Evolutionary conservation across 2,113 vertebrate species (phyloP).

Genomic region (Cololabis saira): DNA sequence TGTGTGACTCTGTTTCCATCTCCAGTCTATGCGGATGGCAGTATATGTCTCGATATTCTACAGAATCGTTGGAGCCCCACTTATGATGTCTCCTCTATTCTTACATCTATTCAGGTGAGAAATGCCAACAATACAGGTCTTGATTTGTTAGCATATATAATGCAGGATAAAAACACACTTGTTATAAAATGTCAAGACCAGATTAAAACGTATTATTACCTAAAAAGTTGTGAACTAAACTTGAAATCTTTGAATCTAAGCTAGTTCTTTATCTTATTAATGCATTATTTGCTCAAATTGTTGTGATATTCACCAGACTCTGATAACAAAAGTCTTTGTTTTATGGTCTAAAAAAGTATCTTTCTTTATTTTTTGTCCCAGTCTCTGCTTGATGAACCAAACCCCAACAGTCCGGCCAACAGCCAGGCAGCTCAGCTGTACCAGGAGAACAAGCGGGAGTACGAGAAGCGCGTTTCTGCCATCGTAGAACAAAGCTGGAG

Average conservation of each 20-base stretch:
- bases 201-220: too few relatives aligned
- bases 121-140: neutral
- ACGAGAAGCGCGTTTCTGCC: slow-evolving; percentile 97
- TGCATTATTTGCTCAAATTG: too few relatives aligned
- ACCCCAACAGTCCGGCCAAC: slow-evolving; percentile 98
- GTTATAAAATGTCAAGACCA: too few relatives aligned
- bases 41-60: slow-evolving; percentile 99
- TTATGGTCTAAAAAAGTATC: too few relatives aligned
- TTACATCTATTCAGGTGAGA: slow-evolving; percentile 97
- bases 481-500: slow-evolving; percentile 99
- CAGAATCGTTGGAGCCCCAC: slow-evolving; percentile 99
- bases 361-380: slow-evolving; percentile 48
- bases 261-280: too few relatives aligned
- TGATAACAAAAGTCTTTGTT: too few relatives aligned
- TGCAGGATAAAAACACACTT: too few relatives aligned
- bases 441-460: slow-evolving; percentile 99
- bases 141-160: too few relatives aligned
- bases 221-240: too few relatives aligned
- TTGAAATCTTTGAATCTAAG: too few relatives aligned
- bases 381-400: slow-evolving; percentile 98
- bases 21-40: slow-evolving; percentile 97
- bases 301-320: too few relatives aligned
- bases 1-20: slow-evolving; percentile 23
- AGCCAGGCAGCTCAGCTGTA: slow-evolving; percentile 99
- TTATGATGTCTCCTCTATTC: slow-evolving; percentile 97